Conservation (phyloP, 2,797 vertebrate genomes). For the Xenopus petersii region DNA sequence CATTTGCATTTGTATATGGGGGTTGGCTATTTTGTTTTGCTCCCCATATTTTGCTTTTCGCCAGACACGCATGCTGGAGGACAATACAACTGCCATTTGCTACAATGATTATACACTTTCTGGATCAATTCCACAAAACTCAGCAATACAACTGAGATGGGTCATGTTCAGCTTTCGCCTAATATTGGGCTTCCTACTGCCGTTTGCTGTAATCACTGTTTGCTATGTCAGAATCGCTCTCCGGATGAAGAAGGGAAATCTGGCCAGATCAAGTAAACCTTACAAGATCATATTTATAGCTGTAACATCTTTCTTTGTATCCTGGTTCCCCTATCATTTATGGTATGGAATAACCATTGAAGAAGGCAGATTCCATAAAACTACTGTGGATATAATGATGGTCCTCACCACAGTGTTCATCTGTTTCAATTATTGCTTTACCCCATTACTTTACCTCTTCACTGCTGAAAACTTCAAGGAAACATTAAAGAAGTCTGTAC, state of each 20-base stretch:
- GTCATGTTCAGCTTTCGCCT: conserved; percentile 36
- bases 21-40: conserved; percentile 31
- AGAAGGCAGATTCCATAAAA: neutral
- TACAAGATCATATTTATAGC: conserved; percentile 15
- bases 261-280: conserved; percentile 22
- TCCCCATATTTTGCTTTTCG: conserved; percentile 53
- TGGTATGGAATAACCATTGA: conserved; percentile 1
- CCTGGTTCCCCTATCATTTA: conserved; percentile 37
- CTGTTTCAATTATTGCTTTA: conserved; percentile 39
- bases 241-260: conserved; percentile 29
- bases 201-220: conserved; percentile 20
- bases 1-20: conserved; percentile 44
- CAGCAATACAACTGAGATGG: conserved; percentile 5
- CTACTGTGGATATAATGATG: neutral
- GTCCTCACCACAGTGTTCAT: neutral
- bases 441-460: conserved; percentile 36
- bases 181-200: conserved; percentile 33
- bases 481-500: conserved; percentile 28
- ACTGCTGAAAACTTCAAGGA: conserved; percentile 44
- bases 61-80: conserved; percentile 17
- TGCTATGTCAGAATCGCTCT: conserved; percentile 17
- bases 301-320: conserved; percentile 31
- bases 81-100: conserved; percentile 44
- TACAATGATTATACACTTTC: conserved; percentile 50
- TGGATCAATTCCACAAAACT: neutral